Evolutionary conservation across 2,888 invertebrate species (phyloP).

Genomic region (Micoletzkya japonica): DNA sequence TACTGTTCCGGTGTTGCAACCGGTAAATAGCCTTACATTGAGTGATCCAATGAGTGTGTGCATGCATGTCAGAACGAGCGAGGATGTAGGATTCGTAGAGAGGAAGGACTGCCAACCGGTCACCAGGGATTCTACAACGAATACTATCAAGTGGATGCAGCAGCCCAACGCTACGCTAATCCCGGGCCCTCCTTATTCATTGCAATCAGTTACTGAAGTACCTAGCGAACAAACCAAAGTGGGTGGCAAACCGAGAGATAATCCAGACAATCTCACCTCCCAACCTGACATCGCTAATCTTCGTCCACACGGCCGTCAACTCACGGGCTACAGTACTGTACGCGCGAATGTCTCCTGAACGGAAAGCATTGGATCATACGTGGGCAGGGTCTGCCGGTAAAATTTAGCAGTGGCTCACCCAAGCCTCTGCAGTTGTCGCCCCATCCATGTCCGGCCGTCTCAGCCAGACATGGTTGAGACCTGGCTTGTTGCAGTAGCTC

Average conservation of each 20-base stretch:
- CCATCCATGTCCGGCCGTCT: neutral
- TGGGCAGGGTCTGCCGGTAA: neutral
- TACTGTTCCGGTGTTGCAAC: no score
- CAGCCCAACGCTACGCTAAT: neutral
- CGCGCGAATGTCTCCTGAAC: slow-evolving; percentile 40
- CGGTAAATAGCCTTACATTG: slow-evolving; percentile 25
- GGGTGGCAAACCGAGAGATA: no score
- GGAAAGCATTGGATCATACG: neutral
- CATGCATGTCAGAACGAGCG: slow-evolving; percentile 39
- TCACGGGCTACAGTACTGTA: slow-evolving; percentile 48
- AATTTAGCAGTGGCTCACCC: neutral
- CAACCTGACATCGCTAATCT: slow-evolving; percentile 41
- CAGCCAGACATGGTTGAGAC: neutral
- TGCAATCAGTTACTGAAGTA: neutral
- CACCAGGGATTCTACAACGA: slow-evolving; percentile 40
- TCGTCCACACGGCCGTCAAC: slow-evolving; percentile 51
- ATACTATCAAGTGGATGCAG: neutral
- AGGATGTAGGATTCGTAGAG: slow-evolving; percentile 36
- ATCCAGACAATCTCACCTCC: no score
- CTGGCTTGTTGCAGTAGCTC: neutral
- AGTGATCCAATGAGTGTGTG: slow-evolving; percentile 42
- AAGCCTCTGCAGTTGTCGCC: neutral
- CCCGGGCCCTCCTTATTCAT: neutral
- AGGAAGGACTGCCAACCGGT: slow-evolving; percentile 40
- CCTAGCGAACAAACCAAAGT: neutral